Evolutionary conservation across 2,888 invertebrate genomes (phyloP).

Genomic region (Scotopteryx bipunctaria): DNA sequence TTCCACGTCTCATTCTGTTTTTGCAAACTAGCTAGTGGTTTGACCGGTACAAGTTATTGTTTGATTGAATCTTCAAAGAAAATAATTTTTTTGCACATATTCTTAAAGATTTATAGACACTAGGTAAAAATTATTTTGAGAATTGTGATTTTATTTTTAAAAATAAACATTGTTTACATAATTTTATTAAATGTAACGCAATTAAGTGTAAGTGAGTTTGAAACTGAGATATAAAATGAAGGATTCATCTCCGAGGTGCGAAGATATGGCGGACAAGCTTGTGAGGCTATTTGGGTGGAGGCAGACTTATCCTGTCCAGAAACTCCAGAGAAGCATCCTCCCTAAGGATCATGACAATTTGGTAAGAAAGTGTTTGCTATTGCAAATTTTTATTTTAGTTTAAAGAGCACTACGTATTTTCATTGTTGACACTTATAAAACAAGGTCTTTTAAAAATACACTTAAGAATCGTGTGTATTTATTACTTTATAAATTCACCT

Average conservation of each 20-base stretch:
- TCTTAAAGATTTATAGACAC: background rate
- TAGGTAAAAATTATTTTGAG: background rate
- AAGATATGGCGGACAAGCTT: conserved; percentile 90
- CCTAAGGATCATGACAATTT: conserved; percentile 68
- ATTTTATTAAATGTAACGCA: conserved; percentile 2
- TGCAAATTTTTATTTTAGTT: no score
- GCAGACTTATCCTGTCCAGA: conserved; percentile 91
- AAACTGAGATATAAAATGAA: no score
- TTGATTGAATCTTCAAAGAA: conserved; percentile 17
- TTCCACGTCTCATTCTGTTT: conserved; percentile 21
- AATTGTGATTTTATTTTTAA: background rate
- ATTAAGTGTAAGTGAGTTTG: conserved; percentile 6
- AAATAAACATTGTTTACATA: no score
- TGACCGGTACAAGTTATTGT: conserved; percentile 17
- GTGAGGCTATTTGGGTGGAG: conserved; percentile 91
- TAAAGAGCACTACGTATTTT: no score
- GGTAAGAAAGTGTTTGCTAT: no score
- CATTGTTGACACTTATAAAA: no score
- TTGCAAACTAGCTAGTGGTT: conserved; percentile 19
- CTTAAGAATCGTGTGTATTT: background rate
- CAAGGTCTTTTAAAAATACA: background rate
- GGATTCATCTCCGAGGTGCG: conserved; percentile 86
- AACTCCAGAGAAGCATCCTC: conserved; percentile 86
- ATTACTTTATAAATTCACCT: background rate
- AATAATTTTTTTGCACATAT: conserved; percentile 1